Evolutionary conservation across 2,113 vertebrate species (phyloP), one percentile per base, ranked within the genome.

Genomic region (Rallus limicola): DNA sequence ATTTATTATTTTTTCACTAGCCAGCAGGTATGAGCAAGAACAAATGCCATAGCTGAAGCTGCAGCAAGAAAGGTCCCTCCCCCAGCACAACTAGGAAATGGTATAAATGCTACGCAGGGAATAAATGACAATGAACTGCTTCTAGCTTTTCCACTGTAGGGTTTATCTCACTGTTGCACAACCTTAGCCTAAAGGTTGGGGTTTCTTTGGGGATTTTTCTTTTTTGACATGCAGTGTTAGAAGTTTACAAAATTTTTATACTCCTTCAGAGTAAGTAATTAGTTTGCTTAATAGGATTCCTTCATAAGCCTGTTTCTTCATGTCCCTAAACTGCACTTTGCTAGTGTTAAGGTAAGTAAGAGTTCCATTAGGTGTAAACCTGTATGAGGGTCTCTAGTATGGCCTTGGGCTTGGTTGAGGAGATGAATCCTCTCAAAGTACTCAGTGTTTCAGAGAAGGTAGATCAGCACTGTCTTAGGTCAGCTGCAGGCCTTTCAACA

Each of bases 141-240:
- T 72, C 81, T 68, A 79, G 87, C 84, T 89, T 94, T 95, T 92
- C 82, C 87, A 75, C 91, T 93, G 19, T 7, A 86, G 93, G 90
- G 78, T 97, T 97, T 93, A 92, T 96, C 88, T 94, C 2, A 1
- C 8, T 60, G 25, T 96, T 95, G 90, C 94, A 91, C 88, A 91
- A 95, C 82, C 65, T 80, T 94, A 94, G 89, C 96, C 95, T 95
- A 16, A 72, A 91, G 96, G 93, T 86, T 96, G 77, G 67, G 69
- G 94, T 97, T 96, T 97, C 92, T 93, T 81, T 29, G 33, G 77
- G 84, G 86, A 93, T 86, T 90, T 55, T 96, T 90, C 64, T 93
- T 94, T 79, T 53, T 70, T 95, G 84, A 76, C 75, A 38, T 25
- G 38, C 46, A 26, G 48, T 14, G 44, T 93, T 86, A 63, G 11